Evolutionary conservation across 2,113 vertebrate species (phyloP), one percentile per base, ranked within the genome.

Genomic region (Apus apus): DNA sequence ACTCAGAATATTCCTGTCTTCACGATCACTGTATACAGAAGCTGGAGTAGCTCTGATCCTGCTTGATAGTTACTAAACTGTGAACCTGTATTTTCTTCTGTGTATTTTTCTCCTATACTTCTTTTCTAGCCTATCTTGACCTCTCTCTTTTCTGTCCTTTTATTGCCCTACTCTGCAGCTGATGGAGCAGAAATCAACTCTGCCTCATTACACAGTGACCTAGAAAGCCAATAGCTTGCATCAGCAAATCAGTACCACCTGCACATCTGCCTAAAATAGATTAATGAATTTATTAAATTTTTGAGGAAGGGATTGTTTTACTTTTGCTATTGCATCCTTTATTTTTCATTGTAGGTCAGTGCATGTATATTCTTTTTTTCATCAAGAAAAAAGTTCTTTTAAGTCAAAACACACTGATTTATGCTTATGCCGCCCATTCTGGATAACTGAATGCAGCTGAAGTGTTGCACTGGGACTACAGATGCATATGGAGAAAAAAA

Each of bases 201-300:
- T 92, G 83, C 80, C 68, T 96, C 89, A 53, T 96, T 93, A 92
- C 94, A 94, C 85, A 77, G 76, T 92, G 90, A 86, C 92, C 94
- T 89, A 81, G 83, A 96, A 93, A 96, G 51, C 60, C 86, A 80
- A 5, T 45, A 84, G 68, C 76, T 92, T 93, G 56, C 92, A 92
- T 96, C 94, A 94, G 95, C 95, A 96, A 80, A 93, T 93, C 76
- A 40, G 80, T 74, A 71, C 83, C 83, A 93, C 94, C 88, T 95
- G 95, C 32, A 2, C 57, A 81, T 86, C 73, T 81, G 73, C 76
- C 80, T 86, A 64, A 89, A 92, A 4, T 80, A 93, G 75, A 95
- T 84, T 75, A 71, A 93, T 94, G 72, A 90, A 77, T 94, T 92
- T 94, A 94, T 89, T 83, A 78, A 86, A 64, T 64, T 84, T 90